A percentile compares a stretch with the other conserved stretches of the same genome.
Conservation (phyloP, 1,140 invertebrate species). For the Bathynomus jamesi region DNA sequence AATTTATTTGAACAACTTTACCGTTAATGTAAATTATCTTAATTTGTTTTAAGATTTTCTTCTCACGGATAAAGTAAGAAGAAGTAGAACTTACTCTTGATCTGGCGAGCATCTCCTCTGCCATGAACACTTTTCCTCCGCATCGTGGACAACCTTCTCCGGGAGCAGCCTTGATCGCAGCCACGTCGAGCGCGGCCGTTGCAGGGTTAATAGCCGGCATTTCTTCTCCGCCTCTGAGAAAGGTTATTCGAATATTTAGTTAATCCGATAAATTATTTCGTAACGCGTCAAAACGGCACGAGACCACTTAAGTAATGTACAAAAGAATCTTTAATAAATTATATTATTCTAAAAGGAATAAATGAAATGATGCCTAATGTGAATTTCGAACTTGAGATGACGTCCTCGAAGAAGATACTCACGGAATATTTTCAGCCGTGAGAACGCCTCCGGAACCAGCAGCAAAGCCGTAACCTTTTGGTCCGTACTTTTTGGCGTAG, state of each 20-base stretch:
- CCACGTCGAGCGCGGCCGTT: conserved; percentile 5
- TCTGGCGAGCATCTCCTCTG: conserved; percentile 78
- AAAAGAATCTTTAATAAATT: too few relatives aligned
- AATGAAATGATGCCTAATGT: too few relatives aligned
- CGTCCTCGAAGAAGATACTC: too few relatives aligned
- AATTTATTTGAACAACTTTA: too few relatives aligned
- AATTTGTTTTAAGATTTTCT: too few relatives aligned
- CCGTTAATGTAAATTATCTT: too few relatives aligned
- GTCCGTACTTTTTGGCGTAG: conserved; percentile 73
- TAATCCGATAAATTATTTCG: too few relatives aligned
- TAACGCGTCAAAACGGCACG: too few relatives aligned
- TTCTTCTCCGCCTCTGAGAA: conserved; percentile 24
- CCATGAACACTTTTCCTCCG: conserved; percentile 85
- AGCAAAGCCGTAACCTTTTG: conserved; percentile 75
- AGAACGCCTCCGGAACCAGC: conserved; percentile 53
- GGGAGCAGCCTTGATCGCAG: conserved; percentile 69
- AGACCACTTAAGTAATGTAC: too few relatives aligned
- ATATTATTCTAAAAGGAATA: too few relatives aligned
- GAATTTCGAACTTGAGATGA: too few relatives aligned
- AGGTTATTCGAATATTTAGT: background rate
- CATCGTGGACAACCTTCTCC: conserved; percentile 86
- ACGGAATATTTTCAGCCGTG: conserved; percentile 38
- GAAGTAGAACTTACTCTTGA: conserved; percentile 29
- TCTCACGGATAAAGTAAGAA: too few relatives aligned
- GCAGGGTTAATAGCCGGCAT: conserved; percentile 18